Conservation (phyloP, 2,113 vertebrate species). For the Cardinalis cardinalis region DNA sequence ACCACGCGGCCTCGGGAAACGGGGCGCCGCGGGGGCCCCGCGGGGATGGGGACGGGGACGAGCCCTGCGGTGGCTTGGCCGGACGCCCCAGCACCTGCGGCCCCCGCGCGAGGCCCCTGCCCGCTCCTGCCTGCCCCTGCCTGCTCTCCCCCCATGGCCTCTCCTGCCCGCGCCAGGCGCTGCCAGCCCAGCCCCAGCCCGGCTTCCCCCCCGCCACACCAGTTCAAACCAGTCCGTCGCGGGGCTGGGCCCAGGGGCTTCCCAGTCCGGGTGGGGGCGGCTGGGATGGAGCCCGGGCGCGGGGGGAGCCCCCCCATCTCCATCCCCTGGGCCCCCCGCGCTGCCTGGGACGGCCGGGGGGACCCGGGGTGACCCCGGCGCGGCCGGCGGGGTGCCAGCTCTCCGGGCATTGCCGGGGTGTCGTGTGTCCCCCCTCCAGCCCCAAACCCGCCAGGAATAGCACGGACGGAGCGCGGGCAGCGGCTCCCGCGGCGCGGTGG, state of each 20-base stretch:
- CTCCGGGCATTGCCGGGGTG: neutral
- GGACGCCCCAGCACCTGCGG: conserved; percentile 6
- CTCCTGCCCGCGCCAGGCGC: conserved; percentile 25
- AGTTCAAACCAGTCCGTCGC: conserved; percentile 31
- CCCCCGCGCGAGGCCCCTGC: conserved; percentile 7
- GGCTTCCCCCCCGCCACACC: neutral
- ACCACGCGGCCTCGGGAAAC: conserved; percentile 48
- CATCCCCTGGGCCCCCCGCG: neutral
- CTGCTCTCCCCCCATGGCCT: neutral
- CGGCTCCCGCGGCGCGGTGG: neutral
- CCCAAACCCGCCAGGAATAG: conserved; percentile 14
- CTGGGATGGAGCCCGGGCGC: neutral
- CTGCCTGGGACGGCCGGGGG: neutral
- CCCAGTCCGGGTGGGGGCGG: neutral
- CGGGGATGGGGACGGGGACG: neutral
- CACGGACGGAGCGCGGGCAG: neutral
- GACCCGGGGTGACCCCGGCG: neutral
- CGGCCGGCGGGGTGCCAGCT: neutral
- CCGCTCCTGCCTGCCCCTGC: neutral
- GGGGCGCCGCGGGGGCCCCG: neutral
- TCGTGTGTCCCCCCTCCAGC: neutral
- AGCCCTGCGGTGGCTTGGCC: neutral
- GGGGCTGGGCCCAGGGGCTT: neutral
- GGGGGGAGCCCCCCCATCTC: neutral
- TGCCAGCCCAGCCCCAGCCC: neutral